A percentile compares a stretch with the other conserved stretches of the same genome.
Conservation (phyloP, 2,113 vertebrate species). For the Myotis brandtii region DNA sequence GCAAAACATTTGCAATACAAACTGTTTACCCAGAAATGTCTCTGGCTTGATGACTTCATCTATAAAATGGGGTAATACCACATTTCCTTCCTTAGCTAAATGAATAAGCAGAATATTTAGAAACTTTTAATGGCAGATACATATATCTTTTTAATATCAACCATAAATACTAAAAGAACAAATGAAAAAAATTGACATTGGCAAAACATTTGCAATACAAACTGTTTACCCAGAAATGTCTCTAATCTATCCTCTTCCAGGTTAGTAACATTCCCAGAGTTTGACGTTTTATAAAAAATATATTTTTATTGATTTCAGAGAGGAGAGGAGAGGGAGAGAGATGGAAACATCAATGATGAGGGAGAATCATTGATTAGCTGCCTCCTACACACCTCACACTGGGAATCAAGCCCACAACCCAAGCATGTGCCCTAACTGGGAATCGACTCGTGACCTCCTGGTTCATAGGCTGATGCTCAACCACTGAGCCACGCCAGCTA, state of each 20-base stretch:
- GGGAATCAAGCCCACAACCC: no score
- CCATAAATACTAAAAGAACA: background rate
- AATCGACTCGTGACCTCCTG: no score
- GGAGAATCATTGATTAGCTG: no score
- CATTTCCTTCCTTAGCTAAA: conserved; percentile 39
- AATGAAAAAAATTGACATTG: background rate
- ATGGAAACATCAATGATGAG: no score
- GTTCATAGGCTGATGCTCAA: no score
- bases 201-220: conserved; percentile 7
- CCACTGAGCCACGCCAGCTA: no score
- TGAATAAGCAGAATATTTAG: conserved; percentile 19
- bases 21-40: background rate
- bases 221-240: background rate
- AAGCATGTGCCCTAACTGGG: no score
- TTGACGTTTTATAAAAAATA: no score
- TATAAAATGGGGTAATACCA: background rate
- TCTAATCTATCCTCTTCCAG: background rate
- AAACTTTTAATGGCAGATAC: background rate
- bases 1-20: conserved; percentile 7
- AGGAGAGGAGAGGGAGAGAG: no score
- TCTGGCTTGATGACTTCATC: conserved; percentile 8
- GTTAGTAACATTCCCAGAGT: conserved; percentile 34
- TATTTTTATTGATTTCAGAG: no score
- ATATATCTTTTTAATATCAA: background rate
- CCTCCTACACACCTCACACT: no score